A percentile compares a stretch with the other conserved stretches of the same genome.
phyloP scores from a whole-genome alignment of 2,888 invertebrate genomes.

The Subacronicta megacephala region DNA sequence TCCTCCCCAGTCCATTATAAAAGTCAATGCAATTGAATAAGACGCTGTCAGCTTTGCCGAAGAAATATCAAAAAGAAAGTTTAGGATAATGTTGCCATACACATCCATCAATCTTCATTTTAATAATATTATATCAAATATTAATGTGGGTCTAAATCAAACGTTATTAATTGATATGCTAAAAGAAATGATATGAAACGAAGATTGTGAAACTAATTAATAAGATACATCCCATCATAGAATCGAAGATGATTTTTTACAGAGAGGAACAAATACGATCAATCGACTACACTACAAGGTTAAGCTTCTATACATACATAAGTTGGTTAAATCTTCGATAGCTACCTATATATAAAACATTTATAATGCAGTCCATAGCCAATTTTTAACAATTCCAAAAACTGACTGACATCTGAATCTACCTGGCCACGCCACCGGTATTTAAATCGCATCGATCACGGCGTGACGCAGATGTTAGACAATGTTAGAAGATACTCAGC shows the following conservation, averaged over 20 bases:
- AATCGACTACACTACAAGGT: too few relatives aligned
- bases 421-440: conserved; percentile 65
- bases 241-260: too few relatives aligned
- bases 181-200: too few relatives aligned
- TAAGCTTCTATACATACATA: too few relatives aligned
- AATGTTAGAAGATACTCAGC: conserved; percentile 72
- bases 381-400: conserved; percentile 1
- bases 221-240: too few relatives aligned
- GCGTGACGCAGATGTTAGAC: conserved; percentile 74
- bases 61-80: conserved; percentile 24
- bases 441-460: conserved; percentile 85
- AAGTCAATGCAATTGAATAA: conserved; percentile 57
- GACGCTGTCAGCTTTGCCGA: conserved; percentile 53
- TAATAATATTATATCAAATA: neutral
- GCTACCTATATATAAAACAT: too few relatives aligned
- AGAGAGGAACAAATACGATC: too few relatives aligned
- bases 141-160: neutral
- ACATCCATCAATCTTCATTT: neutral
- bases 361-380: too few relatives aligned
- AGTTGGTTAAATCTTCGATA: too few relatives aligned
- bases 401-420: conserved; percentile 35
- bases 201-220: too few relatives aligned
- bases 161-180: too few relatives aligned
- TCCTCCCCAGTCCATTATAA: conserved; percentile 57
- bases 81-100: conserved; percentile 18